Conservation (phyloP, 1,140 invertebrate species). For the Fragariocoptes setiger region DNA sequence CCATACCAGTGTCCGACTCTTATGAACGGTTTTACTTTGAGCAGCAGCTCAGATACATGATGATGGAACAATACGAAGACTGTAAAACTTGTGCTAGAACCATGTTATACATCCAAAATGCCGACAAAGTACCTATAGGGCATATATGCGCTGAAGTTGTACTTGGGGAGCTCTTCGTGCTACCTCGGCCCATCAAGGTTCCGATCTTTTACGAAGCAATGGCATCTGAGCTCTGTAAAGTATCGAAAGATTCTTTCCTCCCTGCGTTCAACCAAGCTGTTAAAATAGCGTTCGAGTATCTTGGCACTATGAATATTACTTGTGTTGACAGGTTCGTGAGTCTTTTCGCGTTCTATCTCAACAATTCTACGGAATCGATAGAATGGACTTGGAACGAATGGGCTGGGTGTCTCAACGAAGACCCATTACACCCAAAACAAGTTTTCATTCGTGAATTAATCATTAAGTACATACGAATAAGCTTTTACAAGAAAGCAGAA, state of each 20-base stretch:
- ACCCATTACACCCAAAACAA: conserved; percentile 64
- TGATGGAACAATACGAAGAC: conserved; percentile 34
- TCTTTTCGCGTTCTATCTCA: conserved; percentile 96
- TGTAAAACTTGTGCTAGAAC: background rate
- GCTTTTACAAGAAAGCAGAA: conserved; percentile 66
- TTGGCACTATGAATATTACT: conserved; percentile 81
- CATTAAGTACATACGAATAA: conserved; percentile 56
- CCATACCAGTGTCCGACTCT: conserved; percentile 64
- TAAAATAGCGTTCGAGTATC: conserved; percentile 73
- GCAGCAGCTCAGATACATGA: conserved; percentile 84
- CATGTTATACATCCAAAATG: background rate
- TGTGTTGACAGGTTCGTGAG: conserved; percentile 81
- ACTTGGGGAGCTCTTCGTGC: conserved; percentile 67
- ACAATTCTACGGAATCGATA: conserved; percentile 82
- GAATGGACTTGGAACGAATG: conserved; percentile 95
- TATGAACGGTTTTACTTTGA: conserved; percentile 93
- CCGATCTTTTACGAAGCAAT: conserved; percentile 84
- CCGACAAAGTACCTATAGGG: background rate
- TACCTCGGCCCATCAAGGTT: conserved; percentile 46
- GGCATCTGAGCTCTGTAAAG: conserved; percentile 81
- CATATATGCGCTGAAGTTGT: conserved; percentile 29
- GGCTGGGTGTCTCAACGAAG: conserved; percentile 47
- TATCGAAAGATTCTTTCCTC: conserved; percentile 60
- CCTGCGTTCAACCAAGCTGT: conserved; percentile 42
- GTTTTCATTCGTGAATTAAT: conserved; percentile 81